A percentile compares a stretch with the other conserved stretches of the same genome.
These are phyloP conservation scores for Empis livida DNA, from an alignment of 2,888 invertebrate genomes.

Conservation along the genomic window DNA sequence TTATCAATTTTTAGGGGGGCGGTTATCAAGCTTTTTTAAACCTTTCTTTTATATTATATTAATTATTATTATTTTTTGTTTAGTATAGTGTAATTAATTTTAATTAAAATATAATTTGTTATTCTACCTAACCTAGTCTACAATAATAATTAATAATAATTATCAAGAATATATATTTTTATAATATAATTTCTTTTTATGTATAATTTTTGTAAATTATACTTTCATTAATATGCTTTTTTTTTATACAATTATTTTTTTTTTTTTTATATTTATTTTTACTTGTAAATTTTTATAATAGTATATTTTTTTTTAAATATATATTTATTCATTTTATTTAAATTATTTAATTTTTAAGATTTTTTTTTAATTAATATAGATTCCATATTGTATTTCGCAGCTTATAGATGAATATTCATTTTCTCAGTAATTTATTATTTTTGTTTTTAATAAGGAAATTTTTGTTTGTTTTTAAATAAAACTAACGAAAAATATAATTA, in stretches of 20 bases:
- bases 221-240: conserved; percentile 6
- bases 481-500: no score
- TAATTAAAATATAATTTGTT: conserved; percentile 15
- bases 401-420: no score
- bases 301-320: background rate
- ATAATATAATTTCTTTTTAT: conserved; percentile 4
- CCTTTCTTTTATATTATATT: background rate
- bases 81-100: background rate
- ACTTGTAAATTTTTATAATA: conserved; percentile 3
- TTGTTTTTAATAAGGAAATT: no score
- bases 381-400: no score
- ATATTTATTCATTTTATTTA: background rate
- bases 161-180: conserved; percentile 12
- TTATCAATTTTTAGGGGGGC: background rate
- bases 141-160: conserved; percentile 12
- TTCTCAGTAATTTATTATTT: no score
- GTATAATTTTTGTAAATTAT: conserved; percentile 8
- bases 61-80: background rate
- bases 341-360: background rate
- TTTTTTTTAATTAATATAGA: no score
- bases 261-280: background rate
- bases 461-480: no score
- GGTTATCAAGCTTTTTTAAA: background rate
- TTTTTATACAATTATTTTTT: background rate
- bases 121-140: conserved; percentile 15